Evolutionary conservation across 2,888 invertebrate genomes (phyloP).

Genomic region (Plutella xylostella): DNA sequence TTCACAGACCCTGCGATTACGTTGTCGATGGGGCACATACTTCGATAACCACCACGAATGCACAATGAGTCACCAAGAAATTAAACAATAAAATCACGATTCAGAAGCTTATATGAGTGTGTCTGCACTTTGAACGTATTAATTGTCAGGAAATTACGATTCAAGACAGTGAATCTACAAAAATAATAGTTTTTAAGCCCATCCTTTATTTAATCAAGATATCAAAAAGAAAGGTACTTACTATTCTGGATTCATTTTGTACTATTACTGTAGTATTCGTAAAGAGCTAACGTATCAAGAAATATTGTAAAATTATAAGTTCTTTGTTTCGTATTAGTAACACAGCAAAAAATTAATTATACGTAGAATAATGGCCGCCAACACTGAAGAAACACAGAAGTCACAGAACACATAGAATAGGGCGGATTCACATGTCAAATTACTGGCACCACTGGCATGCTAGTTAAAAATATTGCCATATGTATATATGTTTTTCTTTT

Average conservation of each 20-base stretch:
- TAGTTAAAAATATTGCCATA: too few species aligned
- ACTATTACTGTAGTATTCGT: constrained; percentile 47
- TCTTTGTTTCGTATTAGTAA: constrained; percentile 53
- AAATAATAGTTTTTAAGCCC: constrained; percentile 40
- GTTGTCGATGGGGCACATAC: constrained; percentile 43
- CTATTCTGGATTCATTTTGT: constrained; percentile 86
- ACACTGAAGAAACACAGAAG: constrained; percentile 58
- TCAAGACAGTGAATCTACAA: constrained; percentile 49
- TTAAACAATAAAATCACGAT: not conserved
- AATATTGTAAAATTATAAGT: constrained; percentile 40
- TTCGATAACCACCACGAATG: constrained; percentile 43
- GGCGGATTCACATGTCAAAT: too few species aligned
- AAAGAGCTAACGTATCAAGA: constrained; percentile 39
- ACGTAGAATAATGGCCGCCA: constrained; percentile 69
- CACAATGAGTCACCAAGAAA: constrained; percentile 51
- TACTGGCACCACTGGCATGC: too few species aligned
- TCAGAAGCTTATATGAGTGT: not conserved
- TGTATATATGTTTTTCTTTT: too few species aligned
- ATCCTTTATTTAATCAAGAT: constrained; percentile 45
- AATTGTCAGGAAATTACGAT: constrained; percentile 19
- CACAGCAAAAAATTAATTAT: constrained; percentile 57
- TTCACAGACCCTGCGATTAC: constrained; percentile 42
- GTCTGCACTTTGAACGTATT: not conserved
- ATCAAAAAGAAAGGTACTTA: constrained; percentile 69
- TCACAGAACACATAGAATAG: too few species aligned